These are phyloP conservation scores for Acholoe squamosa DNA, from an alignment of 2,888 invertebrate genomes.

Conservation along the genomic window DNA sequence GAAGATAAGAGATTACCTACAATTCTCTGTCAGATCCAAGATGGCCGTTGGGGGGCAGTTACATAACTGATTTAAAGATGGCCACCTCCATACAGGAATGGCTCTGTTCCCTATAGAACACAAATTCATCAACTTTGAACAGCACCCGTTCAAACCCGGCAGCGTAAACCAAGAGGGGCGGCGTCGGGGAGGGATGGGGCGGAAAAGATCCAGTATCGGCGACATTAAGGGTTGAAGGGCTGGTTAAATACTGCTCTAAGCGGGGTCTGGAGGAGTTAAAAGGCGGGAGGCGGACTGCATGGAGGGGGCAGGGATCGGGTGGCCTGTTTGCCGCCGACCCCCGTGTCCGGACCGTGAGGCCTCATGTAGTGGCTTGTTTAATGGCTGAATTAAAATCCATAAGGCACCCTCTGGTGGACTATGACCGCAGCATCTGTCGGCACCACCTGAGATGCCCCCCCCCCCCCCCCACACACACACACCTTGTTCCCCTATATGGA, in stretches of 20 bases:
- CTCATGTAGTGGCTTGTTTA: background rate
- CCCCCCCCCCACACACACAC: background rate
- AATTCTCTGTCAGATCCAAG: too few relatives aligned
- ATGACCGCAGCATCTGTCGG: conserved; percentile 17
- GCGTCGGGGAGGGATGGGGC: background rate
- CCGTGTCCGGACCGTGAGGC: background rate
- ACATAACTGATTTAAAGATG: too few relatives aligned
- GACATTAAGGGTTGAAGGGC: background rate
- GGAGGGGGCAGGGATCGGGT: conserved; percentile 1
- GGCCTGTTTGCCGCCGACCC: conserved; percentile 1
- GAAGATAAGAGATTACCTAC: too few relatives aligned
- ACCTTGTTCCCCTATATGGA: too few relatives aligned
- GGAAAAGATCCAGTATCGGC: conserved; percentile 7
- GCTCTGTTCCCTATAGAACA: too few relatives aligned
- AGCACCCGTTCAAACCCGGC: background rate
- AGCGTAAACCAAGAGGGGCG: background rate
- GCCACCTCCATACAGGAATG: too few relatives aligned
- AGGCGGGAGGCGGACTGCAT: background rate
- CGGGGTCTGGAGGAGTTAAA: conserved; percentile 1
- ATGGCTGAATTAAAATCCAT: conserved; percentile 4
- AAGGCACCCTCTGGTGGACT: conserved; percentile 11
- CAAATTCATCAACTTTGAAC: too few relatives aligned
- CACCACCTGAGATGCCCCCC: background rate
- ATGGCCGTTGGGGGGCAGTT: too few relatives aligned
- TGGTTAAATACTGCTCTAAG: conserved; percentile 3